Evolutionary conservation across 2,797 vertebrate genomes (phyloP).

Genomic region (Alca torda): DNA sequence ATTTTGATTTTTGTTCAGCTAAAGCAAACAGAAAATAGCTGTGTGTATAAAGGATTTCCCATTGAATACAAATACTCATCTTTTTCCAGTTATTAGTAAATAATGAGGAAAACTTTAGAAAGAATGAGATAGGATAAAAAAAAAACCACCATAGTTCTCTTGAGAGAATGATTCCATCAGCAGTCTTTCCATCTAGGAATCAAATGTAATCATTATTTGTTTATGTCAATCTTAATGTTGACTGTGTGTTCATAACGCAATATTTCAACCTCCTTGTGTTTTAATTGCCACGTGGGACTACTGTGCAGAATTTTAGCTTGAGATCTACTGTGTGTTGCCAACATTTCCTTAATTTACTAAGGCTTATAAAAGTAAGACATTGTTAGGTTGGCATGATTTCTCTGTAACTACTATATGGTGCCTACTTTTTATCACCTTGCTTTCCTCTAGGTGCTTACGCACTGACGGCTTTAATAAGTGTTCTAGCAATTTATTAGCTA

Average conservation of each 20-base stretch:
- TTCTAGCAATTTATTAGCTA: conserved; percentile 68
- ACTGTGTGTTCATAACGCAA: not conserved
- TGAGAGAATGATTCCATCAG: not conserved
- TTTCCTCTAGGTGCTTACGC: conserved; percentile 65
- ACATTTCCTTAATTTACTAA: conserved; percentile 44
- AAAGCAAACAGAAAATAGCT: not conserved
- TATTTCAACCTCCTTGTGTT: not conserved
- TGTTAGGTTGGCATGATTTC: conserved; percentile 68
- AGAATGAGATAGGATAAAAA: not conserved
- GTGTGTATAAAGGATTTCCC: not conserved
- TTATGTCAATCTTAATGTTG: not conserved
- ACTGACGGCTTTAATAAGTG: conserved; percentile 72
- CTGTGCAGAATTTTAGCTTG: not conserved
- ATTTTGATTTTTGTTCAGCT: not conserved
- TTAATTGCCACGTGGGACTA: not conserved
- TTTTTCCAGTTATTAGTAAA: not conserved
- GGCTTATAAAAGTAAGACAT: conserved; percentile 51
- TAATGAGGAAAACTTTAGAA: not conserved
- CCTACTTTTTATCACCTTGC: conserved; percentile 66
- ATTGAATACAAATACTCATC: not conserved
- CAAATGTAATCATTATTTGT: not conserved
- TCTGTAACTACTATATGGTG: conserved; percentile 41
- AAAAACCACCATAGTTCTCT: not conserved
- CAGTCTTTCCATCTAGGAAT: not conserved
- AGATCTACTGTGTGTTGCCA: conserved; percentile 12